phyloP scores from a whole-genome alignment of 2,888 invertebrate species.

The Lasiommata megera region DNA sequence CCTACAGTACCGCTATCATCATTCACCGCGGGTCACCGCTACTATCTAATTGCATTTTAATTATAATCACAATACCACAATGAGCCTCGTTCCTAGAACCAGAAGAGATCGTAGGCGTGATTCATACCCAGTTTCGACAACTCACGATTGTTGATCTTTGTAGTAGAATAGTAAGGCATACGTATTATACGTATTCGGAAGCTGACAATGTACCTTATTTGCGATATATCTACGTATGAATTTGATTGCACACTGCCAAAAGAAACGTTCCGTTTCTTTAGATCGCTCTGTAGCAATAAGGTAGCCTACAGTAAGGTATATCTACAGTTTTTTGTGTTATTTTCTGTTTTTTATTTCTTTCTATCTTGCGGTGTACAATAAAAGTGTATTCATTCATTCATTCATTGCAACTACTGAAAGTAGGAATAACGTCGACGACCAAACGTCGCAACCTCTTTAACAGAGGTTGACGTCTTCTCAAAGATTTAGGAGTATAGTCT shows the following conservation, averaged over 20 bases:
- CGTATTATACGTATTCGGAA: constrained; percentile 8
- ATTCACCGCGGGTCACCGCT: constrained; percentile 33
- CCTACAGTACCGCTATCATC: no score
- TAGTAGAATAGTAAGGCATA: neutral
- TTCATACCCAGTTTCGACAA: constrained; percentile 38
- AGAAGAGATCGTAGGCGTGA: constrained; percentile 43
- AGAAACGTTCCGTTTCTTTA: neutral
- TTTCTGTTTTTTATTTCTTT: no score
- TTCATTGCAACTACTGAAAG: no score
- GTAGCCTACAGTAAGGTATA: no score
- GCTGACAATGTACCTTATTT: neutral
- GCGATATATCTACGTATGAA: neutral
- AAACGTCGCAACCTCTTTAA: no score
- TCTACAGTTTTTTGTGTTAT: no score
- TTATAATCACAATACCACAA: constrained; percentile 33
- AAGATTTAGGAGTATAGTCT: no score
- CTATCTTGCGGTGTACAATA: no score
- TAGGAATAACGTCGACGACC: no score
- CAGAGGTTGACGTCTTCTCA: no score
- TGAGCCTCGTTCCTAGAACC: constrained; percentile 34
- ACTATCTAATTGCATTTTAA: constrained; percentile 44
- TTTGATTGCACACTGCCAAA: neutral
- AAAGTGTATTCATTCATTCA: no score
- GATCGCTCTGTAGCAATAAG: no score
- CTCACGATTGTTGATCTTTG: constrained; percentile 7